Percentiles rank a stretch among this genome's conserved stretches.
Conservation (phyloP, 2,888 invertebrate genomes). For the Exocentrus adspersus region DNA sequence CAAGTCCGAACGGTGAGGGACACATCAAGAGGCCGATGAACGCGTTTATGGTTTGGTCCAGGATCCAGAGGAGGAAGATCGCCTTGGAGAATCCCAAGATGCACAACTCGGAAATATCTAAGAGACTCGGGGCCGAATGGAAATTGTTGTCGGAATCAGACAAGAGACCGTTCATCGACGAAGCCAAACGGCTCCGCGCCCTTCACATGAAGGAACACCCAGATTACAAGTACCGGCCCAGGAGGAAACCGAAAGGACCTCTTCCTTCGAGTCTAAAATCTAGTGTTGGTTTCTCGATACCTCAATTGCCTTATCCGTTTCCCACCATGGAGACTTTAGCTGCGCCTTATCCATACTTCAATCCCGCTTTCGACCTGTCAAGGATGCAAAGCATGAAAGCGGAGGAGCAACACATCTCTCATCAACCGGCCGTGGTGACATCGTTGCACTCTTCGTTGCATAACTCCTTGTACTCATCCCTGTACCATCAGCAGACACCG, state of each 20-base stretch:
- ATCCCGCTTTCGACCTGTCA: conserved; percentile 71
- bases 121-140: conserved; percentile 93
- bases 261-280: conserved; percentile 61
- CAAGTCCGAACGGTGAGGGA: conserved; percentile 64
- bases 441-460: conserved; percentile 69
- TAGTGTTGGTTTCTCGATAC: conserved; percentile 68
- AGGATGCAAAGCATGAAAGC: conserved; percentile 51
- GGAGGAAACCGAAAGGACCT: conserved; percentile 84
- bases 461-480: conserved; percentile 75
- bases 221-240: conserved; percentile 89
- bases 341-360: conserved; percentile 78
- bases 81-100: conserved; percentile 94
- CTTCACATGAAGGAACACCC: conserved; percentile 93
- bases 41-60: conserved; percentile 97
- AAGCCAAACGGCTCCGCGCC: conserved; percentile 88
- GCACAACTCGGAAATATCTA: conserved; percentile 92
- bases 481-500: conserved; percentile 66
- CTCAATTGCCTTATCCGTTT: conserved; percentile 73
- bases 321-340: conserved; percentile 68
- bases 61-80: conserved; percentile 90
- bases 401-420: conserved; percentile 59
- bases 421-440: conserved; percentile 59
- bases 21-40: conserved; percentile 98
- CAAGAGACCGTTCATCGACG: conserved; percentile 94
- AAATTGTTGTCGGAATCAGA: conserved; percentile 86